phyloP scores from a whole-genome alignment of 2,888 invertebrate genomes.

The Lasioglossum calceatum region DNA sequence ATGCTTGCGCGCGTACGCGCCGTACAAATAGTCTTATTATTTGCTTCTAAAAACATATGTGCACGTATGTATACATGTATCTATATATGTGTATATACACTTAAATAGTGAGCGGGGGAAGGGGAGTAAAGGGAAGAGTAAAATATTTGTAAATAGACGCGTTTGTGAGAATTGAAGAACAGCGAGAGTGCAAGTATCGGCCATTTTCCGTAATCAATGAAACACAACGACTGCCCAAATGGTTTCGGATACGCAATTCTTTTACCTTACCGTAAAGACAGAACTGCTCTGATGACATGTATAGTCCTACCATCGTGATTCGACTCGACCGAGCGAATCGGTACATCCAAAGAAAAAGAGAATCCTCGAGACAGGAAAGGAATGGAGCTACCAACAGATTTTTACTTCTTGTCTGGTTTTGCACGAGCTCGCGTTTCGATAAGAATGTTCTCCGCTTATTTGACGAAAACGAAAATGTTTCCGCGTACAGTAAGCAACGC shows the following conservation, averaged over 20 bases:
- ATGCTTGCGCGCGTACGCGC: neutral
- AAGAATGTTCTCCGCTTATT: neutral
- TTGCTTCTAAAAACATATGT: conserved; percentile 3
- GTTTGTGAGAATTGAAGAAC: neutral
- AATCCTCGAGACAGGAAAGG: conserved; percentile 1
- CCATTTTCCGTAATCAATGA: neutral
- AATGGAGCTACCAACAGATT: conserved; percentile 44
- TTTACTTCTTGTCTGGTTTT: conserved; percentile 25
- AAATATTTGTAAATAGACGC: neutral
- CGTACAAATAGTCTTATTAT: neutral
- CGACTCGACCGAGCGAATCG: neutral
- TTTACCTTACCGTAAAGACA: neutral
- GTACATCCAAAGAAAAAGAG: neutral
- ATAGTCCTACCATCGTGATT: neutral
- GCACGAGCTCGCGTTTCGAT: neutral
- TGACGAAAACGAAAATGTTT: neutral
- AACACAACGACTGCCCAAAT: neutral
- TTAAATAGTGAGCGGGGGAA: neutral
- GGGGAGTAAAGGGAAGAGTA: neutral
- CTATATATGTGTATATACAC: neutral
- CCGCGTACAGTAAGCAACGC: neutral
- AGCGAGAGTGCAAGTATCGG: neutral
- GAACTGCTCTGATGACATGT: neutral
- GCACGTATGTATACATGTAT: neutral
- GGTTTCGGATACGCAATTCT: neutral